phyloP scores from a whole-genome alignment of 2,113 vertebrate species.

The Leptobrachium leishanense region DNA sequence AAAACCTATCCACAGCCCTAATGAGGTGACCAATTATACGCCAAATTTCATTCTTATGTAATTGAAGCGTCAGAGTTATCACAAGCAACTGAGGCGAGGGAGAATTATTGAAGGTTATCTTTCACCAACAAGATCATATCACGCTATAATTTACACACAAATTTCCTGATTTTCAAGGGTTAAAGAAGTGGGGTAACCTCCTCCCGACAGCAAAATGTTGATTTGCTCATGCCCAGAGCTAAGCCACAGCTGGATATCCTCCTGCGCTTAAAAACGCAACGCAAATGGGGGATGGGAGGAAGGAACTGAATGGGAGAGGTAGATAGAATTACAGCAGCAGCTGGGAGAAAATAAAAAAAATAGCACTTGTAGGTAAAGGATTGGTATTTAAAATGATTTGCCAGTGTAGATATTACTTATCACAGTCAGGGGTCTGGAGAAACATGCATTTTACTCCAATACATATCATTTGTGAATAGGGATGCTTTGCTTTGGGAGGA shows the following conservation, averaged over 20 bases:
- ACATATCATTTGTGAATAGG: conserved; percentile 59
- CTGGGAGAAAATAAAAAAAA: conserved; percentile 58
- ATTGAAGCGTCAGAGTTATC: neutral
- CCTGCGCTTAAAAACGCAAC: conserved; percentile 15
- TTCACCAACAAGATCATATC: neutral
- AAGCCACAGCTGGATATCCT: conserved; percentile 40
- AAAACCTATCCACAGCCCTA: neutral
- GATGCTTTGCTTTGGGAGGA: conserved; percentile 61
- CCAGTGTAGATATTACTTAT: conserved; percentile 63
- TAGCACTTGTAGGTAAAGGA: conserved; percentile 50
- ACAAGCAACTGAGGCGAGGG: neutral
- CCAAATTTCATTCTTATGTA: neutral
- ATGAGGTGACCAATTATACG: neutral
- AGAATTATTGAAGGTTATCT: neutral
- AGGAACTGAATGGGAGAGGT: neutral
- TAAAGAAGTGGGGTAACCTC: conserved; percentile 18
- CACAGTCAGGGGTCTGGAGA: conserved; percentile 57
- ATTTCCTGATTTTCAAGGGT: conserved; percentile 9
- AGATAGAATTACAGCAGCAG: conserved; percentile 51
- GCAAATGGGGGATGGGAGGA: conserved; percentile 9
- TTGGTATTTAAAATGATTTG: conserved; percentile 63
- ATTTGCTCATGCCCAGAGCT: conserved; percentile 12
- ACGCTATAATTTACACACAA: neutral
- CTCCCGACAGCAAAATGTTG: conserved; percentile 10
- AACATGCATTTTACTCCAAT: conserved; percentile 61